Evolutionary conservation across 1,140 invertebrate species (phyloP).

Genomic region (Eufriesea mexicana): DNA sequence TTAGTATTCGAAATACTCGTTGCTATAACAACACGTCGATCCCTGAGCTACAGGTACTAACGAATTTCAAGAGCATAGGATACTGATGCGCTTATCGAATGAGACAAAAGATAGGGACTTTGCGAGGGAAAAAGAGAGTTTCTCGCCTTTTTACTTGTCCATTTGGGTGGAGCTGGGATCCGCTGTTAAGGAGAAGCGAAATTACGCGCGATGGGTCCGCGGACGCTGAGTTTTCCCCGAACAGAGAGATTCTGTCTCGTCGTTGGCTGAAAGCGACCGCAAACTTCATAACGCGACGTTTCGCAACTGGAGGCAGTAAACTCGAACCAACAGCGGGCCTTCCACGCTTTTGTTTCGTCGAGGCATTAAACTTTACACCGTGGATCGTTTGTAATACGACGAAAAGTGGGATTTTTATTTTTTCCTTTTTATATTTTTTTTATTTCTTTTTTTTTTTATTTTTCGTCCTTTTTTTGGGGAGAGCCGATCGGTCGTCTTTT

Average conservation of each 20-base stretch:
- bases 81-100: no score
- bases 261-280: constrained; percentile 20
- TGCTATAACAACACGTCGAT: no score
- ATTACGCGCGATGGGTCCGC: constrained; percentile 5
- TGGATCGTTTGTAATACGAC: not conserved
- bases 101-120: no score
- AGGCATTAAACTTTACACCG: constrained; percentile 20
- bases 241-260: constrained; percentile 6
- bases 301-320: not conserved
- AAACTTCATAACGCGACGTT: constrained; percentile 42
- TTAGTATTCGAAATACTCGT: no score
- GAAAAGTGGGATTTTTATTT: no score
- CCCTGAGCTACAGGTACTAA: no score
- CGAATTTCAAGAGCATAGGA: no score
- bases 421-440: not conserved
- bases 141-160: no score
- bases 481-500: not conserved
- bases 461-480: not conserved
- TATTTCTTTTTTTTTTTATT: not conserved
- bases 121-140: no score
- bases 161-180: not conserved
- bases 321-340: not conserved
- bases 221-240: not conserved
- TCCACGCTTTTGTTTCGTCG: not conserved
- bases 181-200: not conserved